phyloP scores from a whole-genome alignment of 2,797 vertebrate species.

The Mormyrus hasselquistii region DNA sequence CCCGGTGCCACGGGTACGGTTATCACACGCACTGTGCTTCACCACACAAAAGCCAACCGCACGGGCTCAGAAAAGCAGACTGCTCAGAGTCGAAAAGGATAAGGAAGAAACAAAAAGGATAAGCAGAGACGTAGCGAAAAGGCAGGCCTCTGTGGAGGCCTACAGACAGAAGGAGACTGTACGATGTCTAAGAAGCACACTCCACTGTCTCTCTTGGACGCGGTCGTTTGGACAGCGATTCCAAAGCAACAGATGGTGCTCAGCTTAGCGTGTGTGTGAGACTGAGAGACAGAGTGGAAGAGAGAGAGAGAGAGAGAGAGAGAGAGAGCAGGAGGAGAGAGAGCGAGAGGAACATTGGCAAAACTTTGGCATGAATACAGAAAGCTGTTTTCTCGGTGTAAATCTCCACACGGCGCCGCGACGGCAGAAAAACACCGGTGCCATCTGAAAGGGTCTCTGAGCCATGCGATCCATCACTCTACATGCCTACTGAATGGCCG shows the following conservation, averaged over 20 bases:
- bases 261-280: conserved; percentile 12
- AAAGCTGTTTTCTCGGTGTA: conserved; percentile 49
- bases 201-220: not conserved
- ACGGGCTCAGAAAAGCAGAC: not conserved
- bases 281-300: conserved; percentile 37
- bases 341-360: conserved; percentile 36
- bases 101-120: not conserved
- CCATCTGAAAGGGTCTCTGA: conserved; percentile 36
- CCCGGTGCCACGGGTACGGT: not conserved
- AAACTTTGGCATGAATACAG: conserved; percentile 55
- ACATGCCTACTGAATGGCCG: not conserved
- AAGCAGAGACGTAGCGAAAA: not conserved
- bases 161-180: not conserved
- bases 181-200: not conserved
- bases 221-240: conserved; percentile 27
- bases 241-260: conserved; percentile 40
- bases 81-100: not conserved
- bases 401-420: conserved; percentile 53
- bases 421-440: conserved; percentile 44
- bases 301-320: conserved; percentile 52
- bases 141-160: not conserved
- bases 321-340: not conserved
- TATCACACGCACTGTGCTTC: not conserved
- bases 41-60: not conserved
- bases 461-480: not conserved